phyloP scores from a whole-genome alignment of 1,140 invertebrate genomes.

The Helicoverpa armigera region DNA sequence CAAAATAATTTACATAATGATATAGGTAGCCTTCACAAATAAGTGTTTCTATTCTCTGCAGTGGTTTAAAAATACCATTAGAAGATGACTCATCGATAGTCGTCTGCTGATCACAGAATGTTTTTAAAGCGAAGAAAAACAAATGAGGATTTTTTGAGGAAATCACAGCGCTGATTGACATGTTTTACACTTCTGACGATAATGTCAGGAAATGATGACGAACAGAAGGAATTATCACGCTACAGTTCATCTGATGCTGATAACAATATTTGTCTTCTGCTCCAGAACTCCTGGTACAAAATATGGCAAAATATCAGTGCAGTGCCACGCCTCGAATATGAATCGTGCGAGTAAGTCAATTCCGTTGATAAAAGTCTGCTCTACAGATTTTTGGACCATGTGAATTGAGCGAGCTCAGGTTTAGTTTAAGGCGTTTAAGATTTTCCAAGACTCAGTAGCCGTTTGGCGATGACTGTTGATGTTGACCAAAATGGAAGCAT shows the following conservation, averaged over 20 bases:
- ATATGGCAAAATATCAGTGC: too few species aligned
- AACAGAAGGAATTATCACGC: too few species aligned
- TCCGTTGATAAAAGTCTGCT: too few species aligned
- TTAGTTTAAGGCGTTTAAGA: background rate
- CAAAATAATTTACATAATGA: conserved; percentile 19
- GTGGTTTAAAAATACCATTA: conserved; percentile 31
- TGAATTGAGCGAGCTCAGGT: too few species aligned
- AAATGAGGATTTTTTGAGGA: conserved; percentile 8
- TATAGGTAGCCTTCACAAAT: background rate
- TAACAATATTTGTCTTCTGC: too few species aligned
- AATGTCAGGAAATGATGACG: background rate
- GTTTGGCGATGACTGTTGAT: background rate
- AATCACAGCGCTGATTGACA: conserved; percentile 19
- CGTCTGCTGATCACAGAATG: background rate
- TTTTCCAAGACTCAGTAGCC: background rate
- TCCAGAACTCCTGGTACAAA: too few species aligned
- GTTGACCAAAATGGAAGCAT: background rate
- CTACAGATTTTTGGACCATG: too few species aligned
- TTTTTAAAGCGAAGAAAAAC: conserved; percentile 36
- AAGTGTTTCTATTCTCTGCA: background rate
- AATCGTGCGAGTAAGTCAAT: too few species aligned
- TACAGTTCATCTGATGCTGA: too few species aligned
- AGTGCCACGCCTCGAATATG: too few species aligned
- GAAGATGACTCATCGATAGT: conserved; percentile 29
- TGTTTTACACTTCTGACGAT: background rate